Evolutionary conservation across 2,113 vertebrate genomes (phyloP), one percentile per base, ranked within the genome.

Genomic region (Periophthalmodon schlosseri): DNA sequence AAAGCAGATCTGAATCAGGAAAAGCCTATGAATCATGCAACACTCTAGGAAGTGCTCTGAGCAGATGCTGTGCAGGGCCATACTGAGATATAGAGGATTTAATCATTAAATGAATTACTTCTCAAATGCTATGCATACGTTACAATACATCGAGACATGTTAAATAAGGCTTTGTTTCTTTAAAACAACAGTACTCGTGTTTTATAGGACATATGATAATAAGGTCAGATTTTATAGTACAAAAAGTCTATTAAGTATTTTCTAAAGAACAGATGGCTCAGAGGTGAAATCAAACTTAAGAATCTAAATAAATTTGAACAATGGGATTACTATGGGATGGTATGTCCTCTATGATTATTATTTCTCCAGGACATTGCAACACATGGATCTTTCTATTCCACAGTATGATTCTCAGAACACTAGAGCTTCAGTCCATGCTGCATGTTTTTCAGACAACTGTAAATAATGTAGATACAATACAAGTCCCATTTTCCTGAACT

Each of bases 1-100:
- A 47, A 84, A 80, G 67, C 74, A 74, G 75, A 79, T 68, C 65
- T 46, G 49, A 78, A 75, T 66, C 28, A 5, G 71, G 50, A 74
- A 84, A 75, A 34, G 70, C 75, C 44, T 14, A 46, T 67, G 54
- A 84, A 84, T 78, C 75, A 83, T 75, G 56, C 50, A 78, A 23
- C 24, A 64, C 20, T 18, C 61, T 52, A 65, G 34, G 61, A 72
- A 72, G 50, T 61, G 68, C 60, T 61, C 64, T 13, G 18, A 10
- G 34, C 52, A 5, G 20, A 73, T 52, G 69, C n/a, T 67, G 64
- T 24, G 52, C 16, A 39, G 24, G 15, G 34, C 44, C 28, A 49
- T 56, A 24, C 16, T n/a, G 33, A 74, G 50, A 64, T 12, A 46
- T n/a, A 24, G 1, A 1, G 5, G 36, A 49, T 72, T 16, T 34